Evolutionary conservation across 2,113 vertebrate species (phyloP), one percentile per base, ranked within the genome.

Genomic region (Oenanthe oenanthe): DNA sequence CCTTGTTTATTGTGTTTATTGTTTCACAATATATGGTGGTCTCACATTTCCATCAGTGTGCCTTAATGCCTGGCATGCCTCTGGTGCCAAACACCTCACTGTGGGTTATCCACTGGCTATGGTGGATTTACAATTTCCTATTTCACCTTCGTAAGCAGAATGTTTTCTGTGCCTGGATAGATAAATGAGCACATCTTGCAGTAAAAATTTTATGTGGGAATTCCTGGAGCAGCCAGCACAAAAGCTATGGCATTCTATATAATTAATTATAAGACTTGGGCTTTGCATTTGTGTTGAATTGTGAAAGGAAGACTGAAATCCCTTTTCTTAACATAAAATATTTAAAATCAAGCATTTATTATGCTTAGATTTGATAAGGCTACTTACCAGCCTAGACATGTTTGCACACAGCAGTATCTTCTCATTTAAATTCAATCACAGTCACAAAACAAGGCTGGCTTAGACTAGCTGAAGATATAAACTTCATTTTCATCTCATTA

Each of bases 401-500:
- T 98, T 98, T 98, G 97, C 97, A 98, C 97, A 98, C 98, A 98
- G 97, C 97, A 96, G 96, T 96, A 88, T 97, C 96, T 98, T 97
- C 97, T 98, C 96, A 98, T 98, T 98, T 97, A 97, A 97, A 98
- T 98, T 98, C 97, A 98, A 82, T 98, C 97, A 98, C 88, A 96
- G 97, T 98, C 96, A 97, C 93, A 96, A 97, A 97, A 97, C 95
- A 98, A 98, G 97, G 85, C 88, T 92, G 93, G 93, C 89, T 97
- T 97, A 98, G 95, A 97, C 97, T 93, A 97, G 95, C 94, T 96
- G 94, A 97, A 97, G 97, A 97, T 98, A 97, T 97, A 98, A 98
- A 98, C 95, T 97, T 97, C 95, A 97, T 98, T 98, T 98, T 98
- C 98, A 97, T 98, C 97, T 98, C 97, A 97, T 98, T 98, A 98